Evolutionary conservation across 2,113 vertebrate species (phyloP).

Genomic region (Orthonyx spaldingii): DNA sequence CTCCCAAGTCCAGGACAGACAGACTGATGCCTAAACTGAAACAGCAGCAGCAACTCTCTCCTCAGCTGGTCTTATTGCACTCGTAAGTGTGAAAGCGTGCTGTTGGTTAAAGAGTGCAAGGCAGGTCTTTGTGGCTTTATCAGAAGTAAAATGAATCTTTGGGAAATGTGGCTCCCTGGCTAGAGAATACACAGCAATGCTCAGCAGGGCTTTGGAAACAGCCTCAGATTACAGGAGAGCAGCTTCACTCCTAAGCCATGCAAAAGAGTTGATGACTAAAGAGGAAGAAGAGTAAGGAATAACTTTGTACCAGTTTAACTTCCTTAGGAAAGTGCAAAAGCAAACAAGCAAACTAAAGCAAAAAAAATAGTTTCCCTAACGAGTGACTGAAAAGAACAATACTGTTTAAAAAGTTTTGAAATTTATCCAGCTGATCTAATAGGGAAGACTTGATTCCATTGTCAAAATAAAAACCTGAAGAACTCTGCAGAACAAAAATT

Average conservation of each 20-base stretch:
- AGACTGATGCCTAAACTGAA: too few species aligned
- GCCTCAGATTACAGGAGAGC: background rate
- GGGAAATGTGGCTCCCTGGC: background rate
- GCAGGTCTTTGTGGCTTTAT: background rate
- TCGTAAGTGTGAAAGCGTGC: background rate
- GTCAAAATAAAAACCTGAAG: background rate
- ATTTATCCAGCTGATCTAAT: background rate
- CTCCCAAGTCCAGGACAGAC: too few species aligned
- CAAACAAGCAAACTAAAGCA: background rate
- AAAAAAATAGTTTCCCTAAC: background rate
- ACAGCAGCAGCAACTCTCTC: too few species aligned
- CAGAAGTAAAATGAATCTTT: background rate
- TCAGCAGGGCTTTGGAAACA: background rate
- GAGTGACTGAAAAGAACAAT: background rate
- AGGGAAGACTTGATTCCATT: background rate
- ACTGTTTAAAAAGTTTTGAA: background rate
- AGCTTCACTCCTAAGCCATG: background rate
- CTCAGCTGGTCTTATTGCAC: too few species aligned
- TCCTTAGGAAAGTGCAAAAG: background rate
- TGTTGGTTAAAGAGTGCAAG: background rate
- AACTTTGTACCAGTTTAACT: background rate
- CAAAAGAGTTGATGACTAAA: background rate
- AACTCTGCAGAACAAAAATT: background rate
- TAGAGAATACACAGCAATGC: background rate
- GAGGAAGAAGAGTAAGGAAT: background rate